Evolutionary conservation across 1,140 invertebrate genomes (phyloP).

Genomic region (Heliothis subflexa): DNA sequence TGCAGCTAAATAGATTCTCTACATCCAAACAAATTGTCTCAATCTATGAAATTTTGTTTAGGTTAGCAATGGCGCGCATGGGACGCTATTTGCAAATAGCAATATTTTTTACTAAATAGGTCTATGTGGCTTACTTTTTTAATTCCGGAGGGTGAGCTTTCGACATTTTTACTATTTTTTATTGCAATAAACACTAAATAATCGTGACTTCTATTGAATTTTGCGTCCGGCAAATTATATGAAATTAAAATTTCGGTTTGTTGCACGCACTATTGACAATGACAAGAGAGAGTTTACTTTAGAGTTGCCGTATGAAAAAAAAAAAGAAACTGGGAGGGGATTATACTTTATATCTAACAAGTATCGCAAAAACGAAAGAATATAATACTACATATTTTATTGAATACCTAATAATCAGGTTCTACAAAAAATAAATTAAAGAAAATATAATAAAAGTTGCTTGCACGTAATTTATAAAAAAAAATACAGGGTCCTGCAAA

Average conservation of each 20-base stretch:
- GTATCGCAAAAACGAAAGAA: not conserved
- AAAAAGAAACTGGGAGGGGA: too few species aligned
- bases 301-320: not conserved
- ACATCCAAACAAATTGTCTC: not conserved
- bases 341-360: too few species aligned
- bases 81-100: constrained; percentile 12
- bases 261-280: too few species aligned
- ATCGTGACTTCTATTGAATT: not conserved
- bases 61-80: constrained; percentile 49
- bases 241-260: not conserved
- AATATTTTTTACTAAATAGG: not conserved
- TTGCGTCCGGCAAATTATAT: not conserved
- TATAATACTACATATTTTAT: too few species aligned
- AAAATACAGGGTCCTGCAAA: not conserved
- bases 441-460: not conserved
- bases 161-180: constrained; percentile 89
- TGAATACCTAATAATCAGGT: too few species aligned
- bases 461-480: too few species aligned
- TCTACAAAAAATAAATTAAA: too few species aligned
- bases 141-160: constrained; percentile 95
- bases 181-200: not conserved
- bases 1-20: not conserved
- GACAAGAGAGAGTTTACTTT: too few species aligned
- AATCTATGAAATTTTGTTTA: constrained; percentile 22
- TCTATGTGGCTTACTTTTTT: constrained; percentile 90